Base-by-base conservation (phyloP, 2,888 invertebrate genomes). In the Nomada hirtipes region DNA sequence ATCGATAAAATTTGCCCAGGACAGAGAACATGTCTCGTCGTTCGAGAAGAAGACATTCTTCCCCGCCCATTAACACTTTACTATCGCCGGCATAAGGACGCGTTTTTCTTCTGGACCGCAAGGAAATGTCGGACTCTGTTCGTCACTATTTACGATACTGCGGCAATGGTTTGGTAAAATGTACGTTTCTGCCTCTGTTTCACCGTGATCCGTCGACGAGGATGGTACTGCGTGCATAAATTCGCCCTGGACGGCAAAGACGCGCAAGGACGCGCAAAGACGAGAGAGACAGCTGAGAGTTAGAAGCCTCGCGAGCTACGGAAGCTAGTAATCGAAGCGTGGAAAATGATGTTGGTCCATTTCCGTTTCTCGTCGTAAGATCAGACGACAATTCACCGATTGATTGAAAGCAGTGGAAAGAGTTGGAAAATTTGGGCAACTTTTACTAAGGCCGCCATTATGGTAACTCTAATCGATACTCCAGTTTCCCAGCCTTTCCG, bases 1-100 rank as follows among this genome's bases (percentile, higher is more conserved):
- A 74, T 65, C 73, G 81, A 73, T 81, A 69, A 81, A 81, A 65
- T 74, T 79, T 26, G 60, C 26, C 64, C 23, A 11, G 47, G 18
- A 2, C 0, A 57, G 20, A 26, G 59, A 53, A 59, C 15, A 0
- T 42, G 60, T 65, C 60, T 23, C 23, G 55, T 47, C 11, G 47
- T 53, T 78, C 42, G 55, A 29, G 13, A 67, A 57, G 57, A 69
- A 72, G 50, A 72, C 72, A 47, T 69, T 77, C 50, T 65, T 81
- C 60, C 55, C 36, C 64, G 78, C 47, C n/a, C 60, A 67, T 57
- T 61, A 79, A 63, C 61, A 63, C 55, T 79, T 75, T 20, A 52
- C 52, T 55, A 23, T 23, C 18, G n/a, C 4, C 7, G 50, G 42
- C 23, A 59, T 61, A 42, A 71, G 65, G 65, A 70, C 55, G 55